A percentile compares a stretch with the other conserved stretches of the same genome.
These are phyloP conservation scores for Hypotaenidia okinawae DNA, from an alignment of 2,797 vertebrate species.

Conservation along the genomic window DNA sequence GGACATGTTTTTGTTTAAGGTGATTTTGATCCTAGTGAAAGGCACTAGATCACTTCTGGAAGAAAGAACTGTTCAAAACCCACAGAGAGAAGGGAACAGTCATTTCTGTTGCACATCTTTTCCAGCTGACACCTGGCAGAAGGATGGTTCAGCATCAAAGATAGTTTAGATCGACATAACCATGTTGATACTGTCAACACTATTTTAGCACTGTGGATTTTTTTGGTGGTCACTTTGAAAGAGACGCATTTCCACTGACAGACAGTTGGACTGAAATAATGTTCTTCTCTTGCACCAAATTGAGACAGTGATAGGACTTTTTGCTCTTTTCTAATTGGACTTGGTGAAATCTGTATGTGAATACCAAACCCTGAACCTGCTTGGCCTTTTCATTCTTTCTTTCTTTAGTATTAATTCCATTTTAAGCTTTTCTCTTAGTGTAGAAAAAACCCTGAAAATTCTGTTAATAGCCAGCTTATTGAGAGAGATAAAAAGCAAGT, in stretches of 20 bases:
- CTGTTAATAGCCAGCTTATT: slow-evolving; percentile 6
- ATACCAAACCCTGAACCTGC: slow-evolving; percentile 10
- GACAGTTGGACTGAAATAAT: not conserved
- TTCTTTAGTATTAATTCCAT: slow-evolving; percentile 5
- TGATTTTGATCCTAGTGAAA: slow-evolving; percentile 1
- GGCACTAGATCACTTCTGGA: not conserved
- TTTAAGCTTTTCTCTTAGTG: not conserved
- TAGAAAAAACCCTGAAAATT: not conserved
- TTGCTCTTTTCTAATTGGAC: slow-evolving; percentile 33
- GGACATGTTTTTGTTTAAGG: not conserved
- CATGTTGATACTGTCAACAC: not conserved
- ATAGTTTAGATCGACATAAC: not conserved
- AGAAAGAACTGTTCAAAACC: not conserved
- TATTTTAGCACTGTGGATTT: not conserved
- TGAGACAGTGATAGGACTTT: not conserved
- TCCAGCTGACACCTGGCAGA: not conserved
- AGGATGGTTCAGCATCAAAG: not conserved
- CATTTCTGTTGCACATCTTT: not conserved
- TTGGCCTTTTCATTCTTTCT: slow-evolving; percentile 7
- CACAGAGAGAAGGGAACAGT: not conserved
- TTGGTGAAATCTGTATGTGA: slow-evolving; percentile 1
- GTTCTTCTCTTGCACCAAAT: not conserved
- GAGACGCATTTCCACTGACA: not conserved
- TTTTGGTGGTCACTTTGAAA: not conserved
- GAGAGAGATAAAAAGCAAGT: not conserved